Conservation (phyloP, 2,888 invertebrate species). For the Coleophora flavipennella region DNA sequence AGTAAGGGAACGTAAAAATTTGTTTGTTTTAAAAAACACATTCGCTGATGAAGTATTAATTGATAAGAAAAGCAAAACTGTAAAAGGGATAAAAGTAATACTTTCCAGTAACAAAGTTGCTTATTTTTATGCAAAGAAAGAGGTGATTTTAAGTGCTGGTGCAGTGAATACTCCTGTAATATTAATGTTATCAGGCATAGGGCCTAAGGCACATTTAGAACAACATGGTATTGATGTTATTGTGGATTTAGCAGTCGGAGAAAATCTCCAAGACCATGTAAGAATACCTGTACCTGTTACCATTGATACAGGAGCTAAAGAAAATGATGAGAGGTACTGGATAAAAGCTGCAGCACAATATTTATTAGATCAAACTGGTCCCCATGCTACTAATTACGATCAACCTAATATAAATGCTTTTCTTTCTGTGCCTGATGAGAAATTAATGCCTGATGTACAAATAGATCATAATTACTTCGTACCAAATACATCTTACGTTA, state of each 20-base stretch:
- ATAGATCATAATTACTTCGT: slow-evolving; percentile 60
- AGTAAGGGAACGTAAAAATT: slow-evolving; percentile 38
- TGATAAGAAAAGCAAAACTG: slow-evolving; percentile 28
- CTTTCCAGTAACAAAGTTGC: slow-evolving; percentile 30
- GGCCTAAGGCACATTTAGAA: slow-evolving; percentile 40
- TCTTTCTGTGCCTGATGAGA: slow-evolving; percentile 38
- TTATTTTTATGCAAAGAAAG: slow-evolving; percentile 39
- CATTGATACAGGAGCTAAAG: slow-evolving; percentile 40
- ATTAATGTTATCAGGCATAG: slow-evolving; percentile 54
- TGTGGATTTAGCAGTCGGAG: slow-evolving; percentile 49
- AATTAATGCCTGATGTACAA: slow-evolving; percentile 51
- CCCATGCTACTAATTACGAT: slow-evolving; percentile 50
- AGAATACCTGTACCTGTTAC: slow-evolving; percentile 53
- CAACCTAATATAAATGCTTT: slow-evolving; percentile 61
- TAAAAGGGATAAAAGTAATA: slow-evolving; percentile 38
- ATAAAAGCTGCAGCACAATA: slow-evolving; percentile 48
- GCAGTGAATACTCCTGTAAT: slow-evolving; percentile 48
- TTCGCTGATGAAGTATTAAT: slow-evolving; percentile 33
- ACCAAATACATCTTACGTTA: slow-evolving; percentile 45
- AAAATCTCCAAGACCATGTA: slow-evolving; percentile 63
- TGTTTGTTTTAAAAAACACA: slow-evolving; percentile 45
- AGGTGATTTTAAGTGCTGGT: slow-evolving; percentile 53
- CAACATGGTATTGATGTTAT: slow-evolving; percentile 36
- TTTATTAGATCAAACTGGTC: slow-evolving; percentile 51
- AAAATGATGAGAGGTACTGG: slow-evolving; percentile 41